Percentiles rank a stretch among this genome's conserved stretches.
These are phyloP conservation scores for Bombus consobrinus DNA, from an alignment of 1,140 invertebrate genomes.

Conservation along the genomic window DNA sequence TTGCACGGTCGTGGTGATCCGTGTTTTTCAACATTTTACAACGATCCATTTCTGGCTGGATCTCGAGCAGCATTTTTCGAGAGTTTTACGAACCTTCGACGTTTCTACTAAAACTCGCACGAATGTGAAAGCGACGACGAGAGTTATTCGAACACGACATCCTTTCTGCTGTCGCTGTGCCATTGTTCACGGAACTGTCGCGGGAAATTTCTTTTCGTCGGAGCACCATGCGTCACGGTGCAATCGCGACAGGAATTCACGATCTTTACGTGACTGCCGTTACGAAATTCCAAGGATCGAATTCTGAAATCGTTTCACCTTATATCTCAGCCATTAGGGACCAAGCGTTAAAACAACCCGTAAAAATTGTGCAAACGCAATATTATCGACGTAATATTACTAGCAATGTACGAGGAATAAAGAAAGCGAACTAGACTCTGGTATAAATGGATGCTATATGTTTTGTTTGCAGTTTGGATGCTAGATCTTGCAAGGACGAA, in stretches of 20 bases:
- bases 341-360: fast-evolving
- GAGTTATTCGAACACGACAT: conserved; percentile 38
- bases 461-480: conserved; percentile 74
- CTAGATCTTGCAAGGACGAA: conserved; percentile 81
- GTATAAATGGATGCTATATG: background rate
- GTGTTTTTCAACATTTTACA: background rate
- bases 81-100: background rate
- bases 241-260: conserved; percentile 35
- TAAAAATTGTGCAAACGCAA: background rate
- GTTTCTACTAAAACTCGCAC: background rate
- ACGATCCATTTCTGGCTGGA: background rate
- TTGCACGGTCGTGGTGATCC: no score
- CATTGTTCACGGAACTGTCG: conserved; percentile 47
- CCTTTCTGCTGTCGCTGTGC: conserved; percentile 26
- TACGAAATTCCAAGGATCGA: background rate
- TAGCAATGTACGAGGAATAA: no score
- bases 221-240: background rate
- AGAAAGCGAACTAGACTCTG: no score
- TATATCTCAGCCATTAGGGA: no score
- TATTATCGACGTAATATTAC: background rate
- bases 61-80: background rate
- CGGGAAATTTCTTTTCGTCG: conserved; percentile 48
- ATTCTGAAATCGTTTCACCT: conserved; percentile 17
- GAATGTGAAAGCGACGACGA: conserved; percentile 44
- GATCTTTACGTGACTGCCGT: conserved; percentile 31